Evolutionary conservation across 1,140 invertebrate genomes (phyloP).

Genomic region (Tenebrio molitor): DNA sequence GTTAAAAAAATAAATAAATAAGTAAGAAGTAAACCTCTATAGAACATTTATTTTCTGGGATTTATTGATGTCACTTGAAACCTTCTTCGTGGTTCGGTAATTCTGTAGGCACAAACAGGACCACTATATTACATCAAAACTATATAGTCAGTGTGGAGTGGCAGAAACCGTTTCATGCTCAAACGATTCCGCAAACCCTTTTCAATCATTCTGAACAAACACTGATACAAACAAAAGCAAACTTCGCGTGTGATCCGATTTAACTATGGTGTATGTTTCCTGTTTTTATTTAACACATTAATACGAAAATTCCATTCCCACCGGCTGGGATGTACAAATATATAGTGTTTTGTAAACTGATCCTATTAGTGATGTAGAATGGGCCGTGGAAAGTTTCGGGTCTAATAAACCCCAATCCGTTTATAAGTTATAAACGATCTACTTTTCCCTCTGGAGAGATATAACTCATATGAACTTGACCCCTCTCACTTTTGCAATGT

Average conservation of each 20-base stretch:
- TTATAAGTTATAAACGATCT: neutral
- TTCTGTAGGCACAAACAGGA: conserved; percentile 9
- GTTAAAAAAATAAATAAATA: no score
- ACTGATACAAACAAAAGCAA: conserved; percentile 1
- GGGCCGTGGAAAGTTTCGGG: neutral
- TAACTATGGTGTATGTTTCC: neutral
- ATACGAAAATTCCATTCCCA: neutral
- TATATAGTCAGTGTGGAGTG: neutral
- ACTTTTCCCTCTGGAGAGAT: neutral
- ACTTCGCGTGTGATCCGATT: neutral
- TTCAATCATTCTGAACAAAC: conserved; percentile 20
- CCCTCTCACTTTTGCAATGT: neutral
- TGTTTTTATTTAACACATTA: neutral
- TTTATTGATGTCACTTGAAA: no score
- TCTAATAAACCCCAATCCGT: neutral
- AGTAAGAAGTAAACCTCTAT: no score
- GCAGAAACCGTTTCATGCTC: conserved; percentile 5
- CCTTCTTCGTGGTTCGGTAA: neutral
- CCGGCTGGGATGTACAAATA: neutral
- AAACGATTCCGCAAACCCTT: conserved; percentile 12
- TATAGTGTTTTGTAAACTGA: neutral
- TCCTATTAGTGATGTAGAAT: neutral
- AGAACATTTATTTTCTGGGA: no score
- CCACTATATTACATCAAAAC: neutral
- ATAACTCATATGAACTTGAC: neutral